Base-by-base conservation (phyloP, 2,888 invertebrate species). In the Orthonevra nobilis region DNA sequence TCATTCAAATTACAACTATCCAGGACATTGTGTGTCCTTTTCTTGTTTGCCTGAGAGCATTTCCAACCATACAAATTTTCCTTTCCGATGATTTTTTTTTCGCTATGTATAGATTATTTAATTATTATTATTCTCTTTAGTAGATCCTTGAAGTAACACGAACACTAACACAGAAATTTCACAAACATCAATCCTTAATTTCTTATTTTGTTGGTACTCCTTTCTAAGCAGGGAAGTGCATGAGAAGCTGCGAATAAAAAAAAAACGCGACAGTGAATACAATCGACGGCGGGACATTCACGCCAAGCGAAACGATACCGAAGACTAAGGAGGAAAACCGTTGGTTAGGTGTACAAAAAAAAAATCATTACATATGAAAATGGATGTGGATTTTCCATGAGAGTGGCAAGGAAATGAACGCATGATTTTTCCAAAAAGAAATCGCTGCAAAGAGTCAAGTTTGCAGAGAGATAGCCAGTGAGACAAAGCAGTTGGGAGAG, bases 271-370 rank as follows among this genome's bases (percentile, higher is more conserved):
- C 63, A 56, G 50, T 50, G 28, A 70, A 61, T 70, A 44, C 19
- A 46, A 60, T 64, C 58, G 56, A 72, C 72, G 72, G 42, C 64
- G 52, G 64, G 72, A 66, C 77, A 72, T 72, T 72, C 52, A 77
- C 58, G 58, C 50, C 72, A 58, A 64, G 52, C 58, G 64, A 72
- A 72, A 64, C 15, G 46, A 64, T 66, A 72, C 72, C 77, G 72
- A 72, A 72, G 77, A 77, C 77, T 77, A 72, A 77, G 64, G 72
- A 70, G 63, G 34, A 70, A 69, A 75, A 63, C 36, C 44, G 60
- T 46, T 72, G 60, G 70, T 77, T 60, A 60, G 48, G 40, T 38
- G 36, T 46, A 23, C 64, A 61, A 48, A 61, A 77, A 72, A 70
- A 75, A 70, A 77, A 50, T 50, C 48, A 19, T 56, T 73, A 42